Evolutionary conservation across 2,797 vertebrate genomes (phyloP).

Genomic region (Sebastes itinus): DNA sequence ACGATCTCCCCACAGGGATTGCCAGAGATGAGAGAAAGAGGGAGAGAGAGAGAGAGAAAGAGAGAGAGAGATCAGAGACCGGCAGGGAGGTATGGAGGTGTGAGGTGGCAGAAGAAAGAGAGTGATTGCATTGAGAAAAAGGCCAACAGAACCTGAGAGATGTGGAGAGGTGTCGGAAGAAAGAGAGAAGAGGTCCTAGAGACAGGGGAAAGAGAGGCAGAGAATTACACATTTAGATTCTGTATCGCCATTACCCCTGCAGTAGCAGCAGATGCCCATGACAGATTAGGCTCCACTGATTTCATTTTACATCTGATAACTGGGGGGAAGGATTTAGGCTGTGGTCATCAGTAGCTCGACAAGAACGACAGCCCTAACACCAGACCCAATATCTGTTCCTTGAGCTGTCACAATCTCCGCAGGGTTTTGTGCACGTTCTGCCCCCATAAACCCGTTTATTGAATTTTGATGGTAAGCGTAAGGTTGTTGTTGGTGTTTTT

Average conservation of each 20-base stretch:
- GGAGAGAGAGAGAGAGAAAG: not conserved
- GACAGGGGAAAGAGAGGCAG: not conserved
- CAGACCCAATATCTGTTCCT: slow-evolving; percentile 22
- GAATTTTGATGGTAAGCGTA: slow-evolving; percentile 42
- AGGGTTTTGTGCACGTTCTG: slow-evolving; percentile 47
- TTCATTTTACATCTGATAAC: slow-evolving; percentile 45
- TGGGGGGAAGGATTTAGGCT: not conserved
- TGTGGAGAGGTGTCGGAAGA: not conserved
- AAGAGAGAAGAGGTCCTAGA: not conserved
- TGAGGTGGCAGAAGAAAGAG: slow-evolving; percentile 8
- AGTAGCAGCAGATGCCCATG: not conserved
- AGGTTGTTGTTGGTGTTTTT: not conserved
- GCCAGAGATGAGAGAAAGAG: slow-evolving; percentile 32
- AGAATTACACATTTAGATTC: not conserved
- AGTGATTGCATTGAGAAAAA: slow-evolving; percentile 21
- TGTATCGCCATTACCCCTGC: not conserved
- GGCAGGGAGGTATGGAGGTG: slow-evolving; percentile 18
- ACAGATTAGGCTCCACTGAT: slow-evolving; percentile 30
- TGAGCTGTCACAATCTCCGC: slow-evolving; percentile 33
- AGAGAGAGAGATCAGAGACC: not conserved
- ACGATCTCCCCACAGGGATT: slow-evolving; percentile 45
- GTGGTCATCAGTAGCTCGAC: slow-evolving; percentile 19
- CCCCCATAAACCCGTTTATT: slow-evolving; percentile 55
- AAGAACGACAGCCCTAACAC: slow-evolving; percentile 11
- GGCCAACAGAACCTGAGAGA: not conserved